Percentiles rank a stretch among this genome's conserved stretches.
Conservation (phyloP, 2,888 invertebrate genomes). For the Heliconius hortense region DNA sequence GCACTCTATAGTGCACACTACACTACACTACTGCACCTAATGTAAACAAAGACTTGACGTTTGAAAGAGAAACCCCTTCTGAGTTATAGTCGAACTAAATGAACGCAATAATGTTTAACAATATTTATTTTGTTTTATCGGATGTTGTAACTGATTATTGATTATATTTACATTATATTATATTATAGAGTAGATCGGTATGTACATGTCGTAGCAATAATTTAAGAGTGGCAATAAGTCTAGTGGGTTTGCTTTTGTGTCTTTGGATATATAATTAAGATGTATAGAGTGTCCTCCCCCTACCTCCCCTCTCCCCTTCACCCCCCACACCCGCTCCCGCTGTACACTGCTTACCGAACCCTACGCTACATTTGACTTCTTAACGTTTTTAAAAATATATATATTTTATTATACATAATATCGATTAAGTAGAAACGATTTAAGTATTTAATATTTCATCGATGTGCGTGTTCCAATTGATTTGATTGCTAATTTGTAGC, state of each 20-base stretch:
- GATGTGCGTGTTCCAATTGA: conserved; percentile 49
- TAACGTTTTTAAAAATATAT: conserved; percentile 62
- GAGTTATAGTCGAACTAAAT: conserved; percentile 61
- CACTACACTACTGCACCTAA: conserved; percentile 54
- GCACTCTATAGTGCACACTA: conserved; percentile 65
- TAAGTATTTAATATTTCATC: conserved; percentile 60
- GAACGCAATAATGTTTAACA: conserved; percentile 75
- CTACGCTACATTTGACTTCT: conserved; percentile 76
- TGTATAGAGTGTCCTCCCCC: conserved; percentile 53
- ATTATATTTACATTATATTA: conserved; percentile 66
- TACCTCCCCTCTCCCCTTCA: conserved; percentile 51
- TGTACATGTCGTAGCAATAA: conserved; percentile 80
- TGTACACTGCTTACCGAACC: conserved; percentile 75
- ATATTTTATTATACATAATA: conserved; percentile 72
- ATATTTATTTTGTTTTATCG: conserved; percentile 76
- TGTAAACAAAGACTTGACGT: conserved; percentile 53
- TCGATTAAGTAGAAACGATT: conserved; percentile 65
- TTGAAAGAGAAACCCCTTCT: conserved; percentile 59
- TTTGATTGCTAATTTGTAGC: conserved; percentile 45
- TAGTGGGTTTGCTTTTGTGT: conserved; percentile 77
- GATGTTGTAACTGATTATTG: conserved; percentile 76
- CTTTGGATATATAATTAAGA: conserved; percentile 59
- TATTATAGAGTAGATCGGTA: conserved; percentile 67
- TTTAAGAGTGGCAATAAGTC: conserved; percentile 78
- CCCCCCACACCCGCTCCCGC: conserved; percentile 52